Evolutionary conservation across 2,797 vertebrate species (phyloP), one percentile per base, ranked within the genome.

Genomic region (Sebastes goodei): DNA sequence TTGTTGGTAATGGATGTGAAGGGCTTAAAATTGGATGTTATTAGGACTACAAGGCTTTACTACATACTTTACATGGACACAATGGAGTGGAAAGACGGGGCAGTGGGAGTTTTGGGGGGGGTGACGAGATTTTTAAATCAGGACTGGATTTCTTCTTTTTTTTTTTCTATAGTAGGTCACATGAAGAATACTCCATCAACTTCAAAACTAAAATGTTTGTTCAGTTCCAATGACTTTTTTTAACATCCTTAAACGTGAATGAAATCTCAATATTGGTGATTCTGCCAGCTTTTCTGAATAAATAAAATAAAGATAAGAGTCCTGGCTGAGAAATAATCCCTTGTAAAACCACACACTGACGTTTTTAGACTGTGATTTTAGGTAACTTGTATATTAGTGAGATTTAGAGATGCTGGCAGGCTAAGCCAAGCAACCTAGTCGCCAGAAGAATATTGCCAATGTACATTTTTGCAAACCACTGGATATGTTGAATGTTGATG

Each of bases 1-100:
- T 91, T 92, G 87, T 92, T 93, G 87, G 82, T 94, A 94, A 95
- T 95, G 94, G 93, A 93, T 94, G 83, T 95, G 93, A 93, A 95
- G 93, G 89, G 93, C 89, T 84, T 90, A 81, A 93, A 95, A 95
- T 94, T 92, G 91, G 92, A 92, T 88, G 86, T 93, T 90, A 95
- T 95, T 95, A 94, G 93, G 91, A 91, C 79, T 92, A 91, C 90
- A 93, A 92, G 92, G 94, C 93, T 94, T 94, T 90, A 78, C 90
- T 84, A 32, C 80, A 62, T 86, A 89, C 85, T 91, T 91, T 92
- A 89, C 84, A 92, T 89, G 81, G 74, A 85, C 85, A 90, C 84
- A 87, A 84, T 88, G 70, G 85, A 81, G 78, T 56, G 74, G 79
- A 89, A 20, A 61, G 85, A 79, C 8, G n/a, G 77, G 72, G 60